Evolutionary conservation across 2,797 vertebrate species (phyloP), one percentile per base, ranked within the genome.

Genomic region (Pangasius mekongensis): DNA sequence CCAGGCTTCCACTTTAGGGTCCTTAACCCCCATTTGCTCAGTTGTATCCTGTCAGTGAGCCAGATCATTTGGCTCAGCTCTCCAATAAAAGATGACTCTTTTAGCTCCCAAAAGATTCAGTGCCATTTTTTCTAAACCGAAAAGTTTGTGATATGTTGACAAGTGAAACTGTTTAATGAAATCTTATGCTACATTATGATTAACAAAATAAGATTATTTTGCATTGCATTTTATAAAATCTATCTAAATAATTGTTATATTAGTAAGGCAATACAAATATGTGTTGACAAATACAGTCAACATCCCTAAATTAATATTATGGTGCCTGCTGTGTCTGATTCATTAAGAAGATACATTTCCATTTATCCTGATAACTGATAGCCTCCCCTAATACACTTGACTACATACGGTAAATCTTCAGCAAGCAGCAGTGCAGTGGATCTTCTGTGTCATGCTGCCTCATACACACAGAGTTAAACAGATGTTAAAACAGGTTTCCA

Each of bases 381-480:
- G 24, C 81, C 60, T 66, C 43, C 18, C 27, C n/a, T 54, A 36
- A 36, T 36, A 80, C 52, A 56, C 36, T 66, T 49, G 62, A 33
- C 64, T 67, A 33, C 82, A 84, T 84, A 84, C 62, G 67, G 82
- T 84, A 67, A n/a, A 83, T 66, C 24, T 67, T 83, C 56, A 64
- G 16, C 36, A 83, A 67, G 82, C 82, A 30, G 82, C 14, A 52
- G 81, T 49, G 60, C 81, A 43, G 7, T 43, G 20, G 27, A 20
- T 49, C 27, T 11, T 67, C 62, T 24, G n/a, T 18, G 36, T 83
- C 39, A n/a, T 47, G 81, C 58, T 83, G 81, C 60, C 3, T 47
- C 24, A 43, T 83, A 49, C 81, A 49, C 60, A 67, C 82, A 49
- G 58, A 81, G 56, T 22, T n/a, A 84, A 67, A 22, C 62, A 84